phyloP scores from a whole-genome alignment of 2,797 vertebrate genomes.

The Cetoscarus ocellatus region DNA sequence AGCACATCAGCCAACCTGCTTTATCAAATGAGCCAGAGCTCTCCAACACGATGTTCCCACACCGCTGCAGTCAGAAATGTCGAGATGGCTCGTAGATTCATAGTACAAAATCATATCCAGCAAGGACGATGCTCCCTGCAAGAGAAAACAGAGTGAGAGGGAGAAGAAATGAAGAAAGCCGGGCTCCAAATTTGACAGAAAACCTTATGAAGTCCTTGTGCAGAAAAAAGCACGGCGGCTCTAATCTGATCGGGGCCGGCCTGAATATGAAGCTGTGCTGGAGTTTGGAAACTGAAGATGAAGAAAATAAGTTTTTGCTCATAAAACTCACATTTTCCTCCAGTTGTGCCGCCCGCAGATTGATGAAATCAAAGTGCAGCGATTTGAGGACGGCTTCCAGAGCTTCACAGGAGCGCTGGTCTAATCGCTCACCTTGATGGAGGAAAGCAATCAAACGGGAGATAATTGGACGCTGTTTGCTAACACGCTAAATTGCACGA shows the following conservation, averaged over 20 bases:
- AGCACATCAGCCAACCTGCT: conserved; percentile 78
- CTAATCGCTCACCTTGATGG: conserved; percentile 86
- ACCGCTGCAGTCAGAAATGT: conserved; percentile 81
- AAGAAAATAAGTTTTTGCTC: conserved; percentile 75
- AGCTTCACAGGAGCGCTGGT: conserved; percentile 86
- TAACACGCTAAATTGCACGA: conserved; percentile 76
- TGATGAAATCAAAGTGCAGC: conserved; percentile 86
- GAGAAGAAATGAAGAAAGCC: conserved; percentile 64
- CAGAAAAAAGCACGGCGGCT: conserved; percentile 45
- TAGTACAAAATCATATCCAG: conserved; percentile 88
- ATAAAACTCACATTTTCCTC: conserved; percentile 88
- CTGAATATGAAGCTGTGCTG: conserved; percentile 79
- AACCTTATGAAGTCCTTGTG: conserved; percentile 78
- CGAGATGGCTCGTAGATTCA: conserved; percentile 84
- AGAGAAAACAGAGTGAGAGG: conserved; percentile 45
- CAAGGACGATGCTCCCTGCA: conserved; percentile 83
- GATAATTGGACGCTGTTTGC: conserved; percentile 80
- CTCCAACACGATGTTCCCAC: conserved; percentile 83
- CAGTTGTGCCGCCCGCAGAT: conserved; percentile 84
- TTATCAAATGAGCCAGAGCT: conserved; percentile 84
- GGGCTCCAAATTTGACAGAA: conserved; percentile 73
- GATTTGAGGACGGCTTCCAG: conserved; percentile 87
- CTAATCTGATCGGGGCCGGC: conserved; percentile 75
- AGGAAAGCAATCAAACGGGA: conserved; percentile 80
- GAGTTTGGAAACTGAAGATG: conserved; percentile 68